These are phyloP conservation scores for Prietella phreatophila DNA, from an alignment of 2,113 vertebrate species.

Conservation along the genomic window DNA sequence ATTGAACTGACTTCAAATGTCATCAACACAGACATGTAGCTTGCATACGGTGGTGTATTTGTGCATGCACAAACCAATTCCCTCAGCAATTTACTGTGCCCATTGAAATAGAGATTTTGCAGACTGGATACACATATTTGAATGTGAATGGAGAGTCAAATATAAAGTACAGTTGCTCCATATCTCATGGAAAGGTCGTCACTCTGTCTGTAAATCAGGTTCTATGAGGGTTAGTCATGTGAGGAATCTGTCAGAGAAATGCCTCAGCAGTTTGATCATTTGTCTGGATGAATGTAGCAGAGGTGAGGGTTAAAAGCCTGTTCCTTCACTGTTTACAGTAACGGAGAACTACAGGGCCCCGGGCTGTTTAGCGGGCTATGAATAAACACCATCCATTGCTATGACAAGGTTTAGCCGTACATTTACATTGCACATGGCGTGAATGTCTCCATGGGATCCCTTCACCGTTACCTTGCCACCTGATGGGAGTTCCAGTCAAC, in stretches of 20 bases:
- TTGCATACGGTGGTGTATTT: neutral
- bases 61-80: neutral
- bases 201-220: conserved; percentile 34
- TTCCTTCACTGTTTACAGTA: conserved; percentile 43
- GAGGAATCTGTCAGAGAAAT: conserved; percentile 13
- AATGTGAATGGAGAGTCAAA: neutral
- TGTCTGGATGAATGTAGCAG: conserved; percentile 36
- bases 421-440: conserved; percentile 20
- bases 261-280: conserved; percentile 37
- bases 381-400: conserved; percentile 50
- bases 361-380: conserved; percentile 37
- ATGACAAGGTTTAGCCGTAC: conserved; percentile 40
- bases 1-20: neutral
- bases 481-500: conserved; percentile 13
- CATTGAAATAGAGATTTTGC: neutral
- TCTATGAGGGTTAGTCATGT: neutral
- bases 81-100: neutral
- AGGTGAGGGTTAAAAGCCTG: conserved; percentile 54
- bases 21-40: neutral
- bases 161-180: neutral
- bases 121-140: neutral
- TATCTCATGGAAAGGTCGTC: neutral
- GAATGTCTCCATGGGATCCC: neutral
- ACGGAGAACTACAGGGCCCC: conserved; percentile 20
- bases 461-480: conserved; percentile 2